Evolutionary conservation across 2,888 invertebrate genomes (phyloP).

Genomic region (Machimus atricapillus): DNA sequence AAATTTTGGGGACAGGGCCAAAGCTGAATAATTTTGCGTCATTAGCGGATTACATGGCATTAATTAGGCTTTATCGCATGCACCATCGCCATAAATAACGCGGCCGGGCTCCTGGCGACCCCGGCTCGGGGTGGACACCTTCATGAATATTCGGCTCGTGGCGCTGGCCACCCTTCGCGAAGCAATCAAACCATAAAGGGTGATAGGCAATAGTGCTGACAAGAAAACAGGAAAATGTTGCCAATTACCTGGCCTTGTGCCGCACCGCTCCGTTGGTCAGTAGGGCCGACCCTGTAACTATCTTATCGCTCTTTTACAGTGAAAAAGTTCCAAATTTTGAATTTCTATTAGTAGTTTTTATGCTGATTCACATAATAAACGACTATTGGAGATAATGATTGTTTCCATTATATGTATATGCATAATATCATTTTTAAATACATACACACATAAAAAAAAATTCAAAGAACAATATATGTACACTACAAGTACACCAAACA

Average conservation of each 20-base stretch:
- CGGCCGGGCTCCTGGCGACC: constrained; percentile 12
- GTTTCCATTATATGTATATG: too few relatives aligned
- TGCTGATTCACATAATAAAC: not conserved
- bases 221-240: constrained; percentile 8
- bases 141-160: constrained; percentile 40
- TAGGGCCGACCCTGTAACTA: not conserved
- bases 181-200: constrained; percentile 28
- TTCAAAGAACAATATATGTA: too few relatives aligned
- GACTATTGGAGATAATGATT: too few relatives aligned
- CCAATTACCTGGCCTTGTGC: constrained; percentile 12
- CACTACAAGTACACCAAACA: too few relatives aligned
- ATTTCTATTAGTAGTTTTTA: not conserved
- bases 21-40: constrained; percentile 29
- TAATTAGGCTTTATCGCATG: constrained; percentile 44
- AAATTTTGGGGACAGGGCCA: constrained; percentile 1
- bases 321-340: not conserved
- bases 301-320: not conserved
- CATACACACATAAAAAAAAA: too few relatives aligned
- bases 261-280: not conserved
- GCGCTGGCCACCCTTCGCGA: not conserved
- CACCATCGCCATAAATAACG: constrained; percentile 39
- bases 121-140: not conserved
- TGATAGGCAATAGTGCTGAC: constrained; percentile 7
- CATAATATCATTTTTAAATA: too few relatives aligned
- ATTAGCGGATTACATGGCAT: constrained; percentile 31